Evolutionary conservation across 1,140 invertebrate species (phyloP).

Genomic region (Zaprionus vittiger): DNA sequence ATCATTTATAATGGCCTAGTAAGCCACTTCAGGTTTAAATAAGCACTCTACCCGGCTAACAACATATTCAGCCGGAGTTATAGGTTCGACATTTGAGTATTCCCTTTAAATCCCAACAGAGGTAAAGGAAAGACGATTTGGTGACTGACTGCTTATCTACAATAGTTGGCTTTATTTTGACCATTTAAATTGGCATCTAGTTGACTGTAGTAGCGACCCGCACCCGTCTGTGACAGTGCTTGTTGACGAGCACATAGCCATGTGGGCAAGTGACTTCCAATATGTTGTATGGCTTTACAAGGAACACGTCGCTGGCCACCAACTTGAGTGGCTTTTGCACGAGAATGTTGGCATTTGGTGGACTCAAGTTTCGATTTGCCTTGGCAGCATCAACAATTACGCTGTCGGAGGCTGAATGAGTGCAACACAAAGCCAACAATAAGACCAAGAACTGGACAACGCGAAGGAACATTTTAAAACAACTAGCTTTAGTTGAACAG

Average conservation of each 20-base stretch:
- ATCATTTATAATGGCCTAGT: too few relatives aligned
- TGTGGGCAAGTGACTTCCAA: slow-evolving; percentile 66
- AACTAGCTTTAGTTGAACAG: background rate
- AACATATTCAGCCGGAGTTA: too few relatives aligned
- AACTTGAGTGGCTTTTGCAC: slow-evolving; percentile 2
- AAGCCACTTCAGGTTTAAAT: too few relatives aligned
- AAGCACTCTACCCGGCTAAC: too few relatives aligned
- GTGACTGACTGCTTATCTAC: too few relatives aligned
- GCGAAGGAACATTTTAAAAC: slow-evolving; percentile 24
- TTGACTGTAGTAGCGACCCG: slow-evolving; percentile 20
- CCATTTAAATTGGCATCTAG: background rate
- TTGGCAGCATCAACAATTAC: slow-evolving; percentile 60
- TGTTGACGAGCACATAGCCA: slow-evolving; percentile 72
- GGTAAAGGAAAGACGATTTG: too few relatives aligned
- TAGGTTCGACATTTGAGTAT: too few relatives aligned
- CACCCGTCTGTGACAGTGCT: slow-evolving; percentile 73
- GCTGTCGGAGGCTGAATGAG: slow-evolving; percentile 44
- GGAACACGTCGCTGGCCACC: slow-evolving; percentile 35
- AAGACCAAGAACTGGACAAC: background rate
- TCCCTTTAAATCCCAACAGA: too few relatives aligned
- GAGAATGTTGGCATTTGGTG: background rate
- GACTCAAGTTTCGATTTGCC: slow-evolving; percentile 2
- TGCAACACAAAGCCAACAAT: slow-evolving; percentile 20
- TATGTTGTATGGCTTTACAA: slow-evolving; percentile 73
- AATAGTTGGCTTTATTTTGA: slow-evolving; percentile 15